Base-by-base conservation (phyloP, 1,140 invertebrate genomes). In the Drosophila kikkawai region DNA sequence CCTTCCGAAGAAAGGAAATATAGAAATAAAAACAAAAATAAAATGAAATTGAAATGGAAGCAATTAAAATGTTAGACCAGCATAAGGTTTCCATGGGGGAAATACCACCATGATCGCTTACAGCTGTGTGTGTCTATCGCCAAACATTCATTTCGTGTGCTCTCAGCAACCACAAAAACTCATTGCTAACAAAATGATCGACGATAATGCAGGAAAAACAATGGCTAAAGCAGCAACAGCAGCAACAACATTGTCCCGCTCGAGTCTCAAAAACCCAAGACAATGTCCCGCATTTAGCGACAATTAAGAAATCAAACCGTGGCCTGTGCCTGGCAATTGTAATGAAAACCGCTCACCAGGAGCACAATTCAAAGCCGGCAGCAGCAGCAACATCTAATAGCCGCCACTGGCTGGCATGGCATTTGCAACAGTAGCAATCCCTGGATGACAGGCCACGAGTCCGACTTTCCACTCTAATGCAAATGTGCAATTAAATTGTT, bases 401-500 rank as follows among this genome's bases (percentile, higher is more conserved):
- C 45, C 60, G 42, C 56, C 12, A 26, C 59, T 36, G 29, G 26
- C 26, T 29, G 26, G 26, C 26, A 29, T 32, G 13, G 59, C 60
- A 65, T 60, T 59, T 44, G 51, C 73, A 45, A 66, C 64, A 70
- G 67, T 70, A 63, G 44, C 44, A 58, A 36, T 60, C 36, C 37
- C 47, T 42, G 66, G 66, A 58, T 86, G 82, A 75, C 83, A 87
- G 78, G 42, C 75, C 69, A 61, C 34, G 66, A 83, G 41, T 65
- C 55, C 69, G 65, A 60, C 83, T 87, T 83, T 80, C 71, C 80
- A 80, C 71, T 84, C 84, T 75, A 88, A 88, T 90, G 85, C 85
- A 90, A 90, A 90, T 90, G 79, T 85, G 82, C 85, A 90, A 90
- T 90, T 90, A 91, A 90, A 90, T 90, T 90, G 85, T 90, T 90